Evolutionary conservation across 2,113 vertebrate species (phyloP).

Genomic region (Ammodytes dubius): DNA sequence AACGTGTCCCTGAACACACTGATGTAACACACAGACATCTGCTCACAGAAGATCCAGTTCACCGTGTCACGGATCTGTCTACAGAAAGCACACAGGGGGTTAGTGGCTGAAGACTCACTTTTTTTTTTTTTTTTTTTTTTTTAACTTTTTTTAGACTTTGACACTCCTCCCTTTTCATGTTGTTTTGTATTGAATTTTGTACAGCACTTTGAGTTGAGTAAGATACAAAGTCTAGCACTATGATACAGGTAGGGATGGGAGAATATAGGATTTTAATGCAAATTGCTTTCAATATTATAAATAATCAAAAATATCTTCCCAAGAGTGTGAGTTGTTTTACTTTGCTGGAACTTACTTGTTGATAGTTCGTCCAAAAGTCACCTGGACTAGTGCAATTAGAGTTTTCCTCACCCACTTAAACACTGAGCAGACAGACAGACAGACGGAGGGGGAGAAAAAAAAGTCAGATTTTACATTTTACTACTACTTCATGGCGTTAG

Average conservation of each 20-base stretch:
- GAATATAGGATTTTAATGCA: too few relatives aligned
- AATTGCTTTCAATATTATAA: too few relatives aligned
- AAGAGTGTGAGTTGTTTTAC: too few relatives aligned
- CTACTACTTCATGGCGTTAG: neutral
- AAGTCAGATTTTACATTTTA: too few relatives aligned
- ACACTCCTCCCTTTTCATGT: too few relatives aligned
- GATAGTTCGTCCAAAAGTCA: constrained; percentile 99
- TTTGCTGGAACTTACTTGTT: constrained; percentile 93
- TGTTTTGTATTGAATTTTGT: too few relatives aligned
- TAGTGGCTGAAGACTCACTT: neutral
- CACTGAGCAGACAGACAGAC: constrained; percentile 84
- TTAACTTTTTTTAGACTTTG: too few relatives aligned
- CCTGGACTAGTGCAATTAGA: constrained; percentile 98
- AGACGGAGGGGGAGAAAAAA: neutral
- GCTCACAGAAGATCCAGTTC: constrained; percentile 97
- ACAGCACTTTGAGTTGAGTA: too few relatives aligned
- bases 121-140: too few relatives aligned
- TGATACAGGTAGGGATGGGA: neutral
- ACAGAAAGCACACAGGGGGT: neutral
- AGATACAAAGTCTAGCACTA: neutral
- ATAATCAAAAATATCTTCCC: too few relatives aligned
- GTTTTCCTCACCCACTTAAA: constrained; percentile 99
- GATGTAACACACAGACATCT: constrained; percentile 97
- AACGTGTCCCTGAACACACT: constrained; percentile 94
- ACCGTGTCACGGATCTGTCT: constrained; percentile 99